Percentiles rank a stretch among this genome's conserved stretches.
Conservation (phyloP, 2,797 vertebrate species). For the Gambelia wislizenii region DNA sequence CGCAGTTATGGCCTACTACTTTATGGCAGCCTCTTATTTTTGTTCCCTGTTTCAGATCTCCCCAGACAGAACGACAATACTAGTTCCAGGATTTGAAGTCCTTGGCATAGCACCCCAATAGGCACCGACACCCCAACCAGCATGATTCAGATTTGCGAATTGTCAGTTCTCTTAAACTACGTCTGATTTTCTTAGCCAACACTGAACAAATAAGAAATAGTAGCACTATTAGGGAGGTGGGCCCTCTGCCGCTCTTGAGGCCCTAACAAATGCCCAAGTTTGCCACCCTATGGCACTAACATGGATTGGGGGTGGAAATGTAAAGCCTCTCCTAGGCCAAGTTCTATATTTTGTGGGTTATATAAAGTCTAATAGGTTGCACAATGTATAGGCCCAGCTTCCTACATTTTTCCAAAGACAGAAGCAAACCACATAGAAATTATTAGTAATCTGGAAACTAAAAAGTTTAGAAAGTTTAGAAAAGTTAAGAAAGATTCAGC, state of each 20-base stretch:
- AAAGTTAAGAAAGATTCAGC: slow-evolving; percentile 72
- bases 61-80: not conserved
- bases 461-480: slow-evolving; percentile 66
- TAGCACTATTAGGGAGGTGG: too few species aligned
- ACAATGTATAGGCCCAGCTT: slow-evolving; percentile 15
- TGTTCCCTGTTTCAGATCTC: not conserved
- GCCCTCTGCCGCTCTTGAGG: not conserved
- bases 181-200: not conserved
- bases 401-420: slow-evolving; percentile 70
- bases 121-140: too few species aligned
- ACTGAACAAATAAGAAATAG: not conserved
- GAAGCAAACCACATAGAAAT: slow-evolving; percentile 72
- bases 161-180: too few species aligned
- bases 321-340: not conserved
- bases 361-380: not conserved
- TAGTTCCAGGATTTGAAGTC: not conserved
- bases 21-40: not conserved
- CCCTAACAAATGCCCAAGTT: not conserved
- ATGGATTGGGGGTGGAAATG: not conserved
- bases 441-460: slow-evolving; percentile 71
- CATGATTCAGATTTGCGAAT: not conserved
- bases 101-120: not conserved
- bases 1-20: too few species aligned
- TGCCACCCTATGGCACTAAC: too few species aligned
- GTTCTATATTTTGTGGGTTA: not conserved